These are phyloP conservation scores for Perognathus longimembris DNA, from an alignment of 2,113 vertebrate species.

Conservation along the genomic window DNA sequence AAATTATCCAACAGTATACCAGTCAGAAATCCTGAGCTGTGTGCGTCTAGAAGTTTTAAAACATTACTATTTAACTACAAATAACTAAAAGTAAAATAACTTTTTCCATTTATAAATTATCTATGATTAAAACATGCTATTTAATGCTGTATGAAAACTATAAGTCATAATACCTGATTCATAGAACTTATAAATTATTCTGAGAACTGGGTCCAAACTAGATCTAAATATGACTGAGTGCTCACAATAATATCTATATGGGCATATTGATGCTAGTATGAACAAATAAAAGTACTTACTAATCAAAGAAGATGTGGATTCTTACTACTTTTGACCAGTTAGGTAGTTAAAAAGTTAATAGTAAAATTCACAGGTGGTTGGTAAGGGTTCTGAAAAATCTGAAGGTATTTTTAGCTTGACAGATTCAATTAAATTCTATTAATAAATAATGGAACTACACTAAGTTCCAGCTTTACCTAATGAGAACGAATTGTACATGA, in stretches of 20 bases:
- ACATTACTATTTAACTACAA: constrained; percentile 17
- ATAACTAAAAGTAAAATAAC: constrained; percentile 11
- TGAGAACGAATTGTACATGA: background rate
- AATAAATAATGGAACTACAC: constrained; percentile 41
- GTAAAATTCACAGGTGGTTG: constrained; percentile 28
- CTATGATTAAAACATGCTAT: constrained; percentile 9
- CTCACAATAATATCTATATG: background rate
- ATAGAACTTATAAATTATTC: background rate
- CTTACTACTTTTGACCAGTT: constrained; percentile 28
- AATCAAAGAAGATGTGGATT: background rate
- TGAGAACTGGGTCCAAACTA: background rate
- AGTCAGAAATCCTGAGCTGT: constrained; percentile 10
- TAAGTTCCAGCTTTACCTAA: constrained; percentile 20
- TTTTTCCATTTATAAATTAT: constrained; percentile 31
- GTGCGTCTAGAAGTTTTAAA: background rate
- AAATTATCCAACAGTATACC: constrained; percentile 26
- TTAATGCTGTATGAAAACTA: constrained; percentile 27
- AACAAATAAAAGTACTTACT: background rate
- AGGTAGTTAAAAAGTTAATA: constrained; percentile 40
- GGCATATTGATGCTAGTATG: background rate
- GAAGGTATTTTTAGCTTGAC: constrained; percentile 27
- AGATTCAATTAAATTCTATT: background rate
- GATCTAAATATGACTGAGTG: background rate
- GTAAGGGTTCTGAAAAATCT: constrained; percentile 30
- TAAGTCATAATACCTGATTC: background rate